A percentile compares a stretch with the other conserved stretches of the same genome.
These are phyloP conservation scores for Thalpophila matura DNA, from an alignment of 2,888 invertebrate species.

Conservation along the genomic window DNA sequence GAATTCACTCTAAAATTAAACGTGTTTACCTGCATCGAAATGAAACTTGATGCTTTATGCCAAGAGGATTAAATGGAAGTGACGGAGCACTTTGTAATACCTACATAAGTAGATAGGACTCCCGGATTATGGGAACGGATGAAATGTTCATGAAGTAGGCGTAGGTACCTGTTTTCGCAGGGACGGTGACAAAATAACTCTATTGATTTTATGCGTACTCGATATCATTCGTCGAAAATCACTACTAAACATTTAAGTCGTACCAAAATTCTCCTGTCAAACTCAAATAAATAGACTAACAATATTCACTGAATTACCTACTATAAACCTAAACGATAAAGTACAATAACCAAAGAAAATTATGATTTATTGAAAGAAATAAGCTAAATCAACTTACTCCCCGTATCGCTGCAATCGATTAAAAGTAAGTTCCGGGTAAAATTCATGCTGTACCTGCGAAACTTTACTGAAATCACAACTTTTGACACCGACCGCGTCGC, in stretches of 20 bases:
- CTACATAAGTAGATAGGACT: background rate
- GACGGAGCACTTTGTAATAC: constrained; percentile 9
- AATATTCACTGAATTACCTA: background rate
- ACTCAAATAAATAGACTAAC: no score
- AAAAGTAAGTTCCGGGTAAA: constrained; percentile 21
- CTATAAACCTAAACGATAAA: background rate
- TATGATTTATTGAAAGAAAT: constrained; percentile 5
- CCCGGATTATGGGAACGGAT: constrained; percentile 1
- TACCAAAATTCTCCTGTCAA: no score
- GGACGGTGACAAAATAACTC: background rate
- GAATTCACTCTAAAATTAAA: constrained; percentile 60
- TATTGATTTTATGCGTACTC: background rate
- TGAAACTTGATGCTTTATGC: constrained; percentile 27
- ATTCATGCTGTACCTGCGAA: constrained; percentile 18
- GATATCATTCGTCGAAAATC: background rate
- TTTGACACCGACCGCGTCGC: constrained; percentile 26
- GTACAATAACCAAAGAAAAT: constrained; percentile 3
- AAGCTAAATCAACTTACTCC: background rate
- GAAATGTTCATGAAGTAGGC: background rate
- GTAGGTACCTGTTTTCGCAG: background rate
- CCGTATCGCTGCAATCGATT: constrained; percentile 13
- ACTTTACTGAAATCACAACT: constrained; percentile 50
- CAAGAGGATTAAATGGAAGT: constrained; percentile 4
- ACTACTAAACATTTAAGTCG: no score
- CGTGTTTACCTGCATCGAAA: constrained; percentile 38